Evolutionary conservation across 2,888 invertebrate genomes (phyloP).

Genomic region (Stenotaenia linearis): DNA sequence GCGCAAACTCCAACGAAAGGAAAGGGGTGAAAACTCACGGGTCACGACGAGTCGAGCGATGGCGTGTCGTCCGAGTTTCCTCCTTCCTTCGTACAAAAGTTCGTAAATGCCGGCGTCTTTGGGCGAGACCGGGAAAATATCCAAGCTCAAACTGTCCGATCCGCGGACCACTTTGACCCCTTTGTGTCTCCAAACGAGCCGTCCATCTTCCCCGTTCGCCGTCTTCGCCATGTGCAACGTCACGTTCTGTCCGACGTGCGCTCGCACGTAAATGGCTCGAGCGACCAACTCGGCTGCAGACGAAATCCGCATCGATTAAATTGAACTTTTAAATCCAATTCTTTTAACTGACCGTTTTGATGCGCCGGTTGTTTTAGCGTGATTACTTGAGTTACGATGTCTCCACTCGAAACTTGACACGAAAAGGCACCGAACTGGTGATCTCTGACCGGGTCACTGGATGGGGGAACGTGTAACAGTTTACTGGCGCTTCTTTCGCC

Average conservation of each 20-base stretch:
- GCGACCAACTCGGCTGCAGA: conserved; percentile 36
- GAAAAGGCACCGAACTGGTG: conserved; percentile 36
- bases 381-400: conserved; percentile 32
- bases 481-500: no score
- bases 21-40: background rate
- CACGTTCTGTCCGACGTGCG: conserved; percentile 29
- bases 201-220: background rate
- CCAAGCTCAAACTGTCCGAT: conserved; percentile 30
- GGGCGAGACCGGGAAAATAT: conserved; percentile 10
- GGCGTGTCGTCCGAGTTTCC: conserved; percentile 35
- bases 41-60: conserved; percentile 36
- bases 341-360: background rate
- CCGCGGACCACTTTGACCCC: conserved; percentile 30
- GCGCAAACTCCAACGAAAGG: no score
- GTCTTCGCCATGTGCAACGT: conserved; percentile 33
- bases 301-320: background rate
- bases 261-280: conserved; percentile 28
- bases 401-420: conserved; percentile 32
- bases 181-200: conserved; percentile 35
- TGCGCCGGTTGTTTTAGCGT: conserved; percentile 36
- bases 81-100: conserved; percentile 36
- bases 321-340: background rate
- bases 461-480: conserved; percentile 17
- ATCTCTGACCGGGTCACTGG: conserved; percentile 33
- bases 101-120: conserved; percentile 37